phyloP scores from a whole-genome alignment of 2,888 invertebrate species.

The Aleiodes leptofemur region DNA sequence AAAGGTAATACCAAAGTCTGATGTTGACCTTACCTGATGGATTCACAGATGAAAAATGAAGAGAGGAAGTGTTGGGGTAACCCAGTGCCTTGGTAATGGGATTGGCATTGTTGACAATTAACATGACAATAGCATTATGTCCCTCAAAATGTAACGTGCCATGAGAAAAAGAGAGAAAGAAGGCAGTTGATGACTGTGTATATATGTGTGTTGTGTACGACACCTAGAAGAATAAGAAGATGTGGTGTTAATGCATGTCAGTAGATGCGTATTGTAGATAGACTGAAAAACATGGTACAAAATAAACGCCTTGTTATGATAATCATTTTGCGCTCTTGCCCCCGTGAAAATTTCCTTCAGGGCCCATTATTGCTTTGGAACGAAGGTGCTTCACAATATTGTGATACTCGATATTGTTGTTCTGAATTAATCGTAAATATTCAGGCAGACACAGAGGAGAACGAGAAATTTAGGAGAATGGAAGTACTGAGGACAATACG shows the following conservation, averaged over 20 bases:
- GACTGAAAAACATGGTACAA: constrained; percentile 58
- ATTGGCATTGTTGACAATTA: constrained; percentile 69
- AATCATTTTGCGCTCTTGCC: constrained; percentile 61
- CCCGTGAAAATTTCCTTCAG: constrained; percentile 44
- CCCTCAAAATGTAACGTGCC: constrained; percentile 65
- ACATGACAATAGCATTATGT: constrained; percentile 67
- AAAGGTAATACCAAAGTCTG: constrained; percentile 30
- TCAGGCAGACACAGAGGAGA: not conserved
- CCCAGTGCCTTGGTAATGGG: constrained; percentile 67
- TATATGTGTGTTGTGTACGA: constrained; percentile 32
- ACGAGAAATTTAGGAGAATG: not conserved
- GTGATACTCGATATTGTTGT: constrained; percentile 66
- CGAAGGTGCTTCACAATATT: constrained; percentile 67
- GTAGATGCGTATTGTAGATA: constrained; percentile 60
- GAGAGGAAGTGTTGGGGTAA: constrained; percentile 49
- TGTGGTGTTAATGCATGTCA: constrained; percentile 60
- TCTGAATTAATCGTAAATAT: constrained; percentile 26
- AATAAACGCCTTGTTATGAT: constrained; percentile 72
- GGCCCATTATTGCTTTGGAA: constrained; percentile 49
- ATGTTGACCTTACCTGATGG: constrained; percentile 62
- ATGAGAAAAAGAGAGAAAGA: constrained; percentile 48
- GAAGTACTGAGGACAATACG: not conserved
- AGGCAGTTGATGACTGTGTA: constrained; percentile 30
- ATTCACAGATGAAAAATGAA: constrained; percentile 22
- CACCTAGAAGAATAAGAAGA: constrained; percentile 18